A percentile compares a stretch with the other conserved stretches of the same genome.
phyloP scores from a whole-genome alignment of 2,113 vertebrate genomes.

The Egretta garzetta region DNA sequence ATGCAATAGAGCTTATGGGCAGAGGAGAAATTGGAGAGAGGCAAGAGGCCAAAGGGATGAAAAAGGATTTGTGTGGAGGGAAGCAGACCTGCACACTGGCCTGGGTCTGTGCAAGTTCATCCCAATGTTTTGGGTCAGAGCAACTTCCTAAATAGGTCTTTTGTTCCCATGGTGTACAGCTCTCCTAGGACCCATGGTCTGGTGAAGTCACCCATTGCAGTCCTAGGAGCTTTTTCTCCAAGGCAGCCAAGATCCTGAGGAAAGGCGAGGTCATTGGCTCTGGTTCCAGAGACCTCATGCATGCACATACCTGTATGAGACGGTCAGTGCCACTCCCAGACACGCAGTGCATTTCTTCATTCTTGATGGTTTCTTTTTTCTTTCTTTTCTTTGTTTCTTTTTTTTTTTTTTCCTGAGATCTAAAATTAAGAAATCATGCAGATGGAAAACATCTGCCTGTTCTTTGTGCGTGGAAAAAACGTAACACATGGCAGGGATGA shows the following conservation, averaged over 20 bases:
- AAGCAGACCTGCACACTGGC: background rate
- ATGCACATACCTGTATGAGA: background rate
- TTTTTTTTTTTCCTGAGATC: background rate
- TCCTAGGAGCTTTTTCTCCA: background rate
- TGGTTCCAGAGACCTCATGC: background rate
- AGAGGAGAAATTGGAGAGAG: background rate
- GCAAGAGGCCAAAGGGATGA: background rate
- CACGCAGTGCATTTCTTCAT: background rate
- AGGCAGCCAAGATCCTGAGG: background rate
- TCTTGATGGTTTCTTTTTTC: background rate
- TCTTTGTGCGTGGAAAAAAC: slow-evolving; percentile 55
- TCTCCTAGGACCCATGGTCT: background rate
- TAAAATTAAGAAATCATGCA: slow-evolving; percentile 51
- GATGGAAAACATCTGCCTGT: slow-evolving; percentile 66
- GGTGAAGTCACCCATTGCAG: background rate
- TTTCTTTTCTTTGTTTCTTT: background rate
- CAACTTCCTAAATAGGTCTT: background rate
- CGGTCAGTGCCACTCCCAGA: background rate
- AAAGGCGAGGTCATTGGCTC: background rate
- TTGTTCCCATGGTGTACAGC: background rate
- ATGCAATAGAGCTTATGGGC: background rate
- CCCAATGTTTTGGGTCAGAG: background rate
- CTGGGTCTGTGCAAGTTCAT: background rate
- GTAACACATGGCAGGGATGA: slow-evolving; percentile 46
- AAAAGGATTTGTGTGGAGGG: background rate